Evolutionary conservation across 2,797 vertebrate genomes (phyloP), one percentile per base, ranked within the genome.

Genomic region (Phalloptychus januarius): DNA sequence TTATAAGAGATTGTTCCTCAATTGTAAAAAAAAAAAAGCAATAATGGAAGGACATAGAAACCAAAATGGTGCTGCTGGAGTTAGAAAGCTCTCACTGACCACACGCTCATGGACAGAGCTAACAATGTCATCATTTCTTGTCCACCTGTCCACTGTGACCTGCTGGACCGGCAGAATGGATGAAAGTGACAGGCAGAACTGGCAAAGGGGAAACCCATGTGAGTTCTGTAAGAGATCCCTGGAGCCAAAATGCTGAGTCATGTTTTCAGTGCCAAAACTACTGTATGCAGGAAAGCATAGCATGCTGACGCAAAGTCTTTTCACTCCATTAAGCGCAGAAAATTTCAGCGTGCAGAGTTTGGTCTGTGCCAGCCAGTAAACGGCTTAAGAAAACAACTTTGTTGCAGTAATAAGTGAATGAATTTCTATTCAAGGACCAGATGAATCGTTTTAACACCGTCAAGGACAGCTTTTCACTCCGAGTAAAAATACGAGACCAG

Each of bases 391-490:
- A 75, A 40, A 13, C n/a, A 40, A 63, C 36, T 40, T 67, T 67
- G 63, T 67, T 40, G 63, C 11, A 13, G 8, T 40, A 40, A 4
- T 10, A 31, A 38, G 23, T 67, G 20, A 42, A 67, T 42, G 11
- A 67, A 65, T 65, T 36, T 36, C 33, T 65, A 8, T 18, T 65
- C 61, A 38, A 67, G 36, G 20, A 42, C 38, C 23, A 67, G 63
- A 25, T 40, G 20, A 40, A 40, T 67, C 10, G 36, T 40, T 42
- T 2, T 12, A 40, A 67, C 36, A 25, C 3, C 23, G 4, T 40
- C 63, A 67, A 67, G 63, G 63, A 11, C 82, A 77, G 58, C 38
- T 23, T 83, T 88, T 86, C 73, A 84, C 69, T 31, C 12, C 0
- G 5, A 74, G 12, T 75, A 31, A 73, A 48, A 45, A 8, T 76